Evolutionary conservation across 2,113 vertebrate species (phyloP), one percentile per base, ranked within the genome.

Genomic region (Chionodraco myersi): DNA sequence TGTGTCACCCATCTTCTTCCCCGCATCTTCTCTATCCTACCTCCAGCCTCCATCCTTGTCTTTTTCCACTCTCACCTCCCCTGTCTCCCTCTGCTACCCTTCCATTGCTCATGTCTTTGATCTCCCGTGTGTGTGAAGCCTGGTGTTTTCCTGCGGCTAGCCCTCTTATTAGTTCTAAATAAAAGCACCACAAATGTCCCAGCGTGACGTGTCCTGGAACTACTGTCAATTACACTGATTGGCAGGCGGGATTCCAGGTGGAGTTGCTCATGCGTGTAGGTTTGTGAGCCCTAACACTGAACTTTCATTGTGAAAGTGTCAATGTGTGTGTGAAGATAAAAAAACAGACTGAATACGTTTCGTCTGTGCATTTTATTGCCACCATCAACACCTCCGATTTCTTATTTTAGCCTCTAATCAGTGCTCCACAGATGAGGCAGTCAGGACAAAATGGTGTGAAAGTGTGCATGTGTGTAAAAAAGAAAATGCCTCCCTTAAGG

Each of bases 361-460:
- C 2, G 0, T 21, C 14, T 23, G 63, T 59, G 52, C 36, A 41
- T 15, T 69, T 63, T 79, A 71, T 64, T 75, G 10, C 41, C 44
- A 57, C 47, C 18, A 64, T 72, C 69, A 75, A 78, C 84, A 78
- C 34, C 45, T 66, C 54, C 14, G 21, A 3, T 64, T 76, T n/a
- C 65, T 79, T 75, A 74, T 89, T 87, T 88, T 41, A 54, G 65
- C 54, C 41, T 77, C 58, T 82, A 83, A 88, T 92, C 82, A 84
- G 84, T 26, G 58, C 74, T 72, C 21, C 45, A 53, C 81, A 86
- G 75, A 65, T 5, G 26, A 58, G 49, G 79, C 51, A 77, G 83
- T 85, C 82, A 90, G 64, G 44, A 83, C 82, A 79, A 59, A 64
- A 79, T 65, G 64, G 36, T 80, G 79, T 82, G 66, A 78, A 74